phyloP scores from a whole-genome alignment of 2,888 invertebrate species.

The Silvanus unidentatus region DNA sequence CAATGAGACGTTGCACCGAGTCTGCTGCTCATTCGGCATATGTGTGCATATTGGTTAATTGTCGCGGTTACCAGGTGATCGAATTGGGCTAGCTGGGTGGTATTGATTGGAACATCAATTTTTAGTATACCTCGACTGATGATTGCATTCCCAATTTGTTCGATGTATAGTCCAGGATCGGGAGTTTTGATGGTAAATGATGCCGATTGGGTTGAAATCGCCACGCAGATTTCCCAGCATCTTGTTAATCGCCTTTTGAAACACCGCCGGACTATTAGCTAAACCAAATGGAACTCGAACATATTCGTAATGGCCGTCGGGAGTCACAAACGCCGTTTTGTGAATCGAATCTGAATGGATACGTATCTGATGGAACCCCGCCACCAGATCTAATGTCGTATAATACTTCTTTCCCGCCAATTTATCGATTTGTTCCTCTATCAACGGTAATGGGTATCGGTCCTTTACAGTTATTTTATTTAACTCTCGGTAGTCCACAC shows the following conservation, averaged over 20 bases:
- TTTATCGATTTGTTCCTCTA: conserved; percentile 17
- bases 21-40: no score
- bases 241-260: conserved; percentile 28
- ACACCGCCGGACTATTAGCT: conserved; percentile 30
- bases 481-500: conserved; percentile 17
- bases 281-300: conserved; percentile 32
- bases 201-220: no score
- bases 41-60: no score
- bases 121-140: no score
- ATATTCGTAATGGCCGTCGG: conserved; percentile 31
- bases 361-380: conserved; percentile 31
- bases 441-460: conserved; percentile 13
- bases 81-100: no score
- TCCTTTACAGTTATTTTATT: conserved; percentile 15
- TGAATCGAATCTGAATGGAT: conserved; percentile 23
- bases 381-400: conserved; percentile 25
- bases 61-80: no score
- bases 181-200: no score
- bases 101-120: no score
- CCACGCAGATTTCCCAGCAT: conserved; percentile 18
- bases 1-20: no score
- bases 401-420: conserved; percentile 21
- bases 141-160: no score
- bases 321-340: conserved; percentile 33
- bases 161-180: no score